These are phyloP conservation scores for Mus caroli DNA, from an alignment of 2,797 vertebrate genomes.

Conservation along the genomic window DNA sequence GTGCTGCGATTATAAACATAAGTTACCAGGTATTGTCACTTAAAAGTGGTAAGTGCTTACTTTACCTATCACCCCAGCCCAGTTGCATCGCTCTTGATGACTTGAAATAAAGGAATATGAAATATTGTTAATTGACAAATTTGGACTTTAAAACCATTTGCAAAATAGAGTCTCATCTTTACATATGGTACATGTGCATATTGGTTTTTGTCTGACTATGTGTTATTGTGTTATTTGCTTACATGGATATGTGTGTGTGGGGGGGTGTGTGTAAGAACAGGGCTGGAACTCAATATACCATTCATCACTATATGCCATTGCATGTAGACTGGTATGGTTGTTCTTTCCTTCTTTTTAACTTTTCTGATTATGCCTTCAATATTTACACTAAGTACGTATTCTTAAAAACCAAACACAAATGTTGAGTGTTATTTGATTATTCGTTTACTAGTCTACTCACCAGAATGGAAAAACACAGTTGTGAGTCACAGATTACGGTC, in stretches of 20 bases:
- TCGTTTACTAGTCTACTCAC: not conserved
- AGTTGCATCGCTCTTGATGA: not conserved
- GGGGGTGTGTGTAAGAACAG: not conserved
- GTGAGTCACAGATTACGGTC: not conserved
- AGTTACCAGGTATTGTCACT: not conserved
- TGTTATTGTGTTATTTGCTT: not conserved
- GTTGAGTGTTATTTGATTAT: not conserved
- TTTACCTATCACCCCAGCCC: not conserved
- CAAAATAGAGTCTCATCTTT: not conserved
- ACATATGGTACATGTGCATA: accelerated
- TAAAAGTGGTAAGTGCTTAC: too few species aligned
- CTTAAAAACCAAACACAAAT: not conserved
- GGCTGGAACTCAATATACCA: not conserved
- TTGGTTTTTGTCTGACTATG: accelerated
- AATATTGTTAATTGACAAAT: not conserved
- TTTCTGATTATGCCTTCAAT: not conserved
- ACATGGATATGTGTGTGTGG: not conserved
- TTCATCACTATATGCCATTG: not conserved
- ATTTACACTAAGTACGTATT: not conserved
- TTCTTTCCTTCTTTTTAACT: not conserved
- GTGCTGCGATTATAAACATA: not conserved
- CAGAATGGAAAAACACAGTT: not conserved
- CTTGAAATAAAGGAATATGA: not conserved
- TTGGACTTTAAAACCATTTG: not conserved
- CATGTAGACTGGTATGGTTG: not conserved